Evolutionary conservation across 2,888 invertebrate genomes (phyloP).

Genomic region (Xanthia togata): DNA sequence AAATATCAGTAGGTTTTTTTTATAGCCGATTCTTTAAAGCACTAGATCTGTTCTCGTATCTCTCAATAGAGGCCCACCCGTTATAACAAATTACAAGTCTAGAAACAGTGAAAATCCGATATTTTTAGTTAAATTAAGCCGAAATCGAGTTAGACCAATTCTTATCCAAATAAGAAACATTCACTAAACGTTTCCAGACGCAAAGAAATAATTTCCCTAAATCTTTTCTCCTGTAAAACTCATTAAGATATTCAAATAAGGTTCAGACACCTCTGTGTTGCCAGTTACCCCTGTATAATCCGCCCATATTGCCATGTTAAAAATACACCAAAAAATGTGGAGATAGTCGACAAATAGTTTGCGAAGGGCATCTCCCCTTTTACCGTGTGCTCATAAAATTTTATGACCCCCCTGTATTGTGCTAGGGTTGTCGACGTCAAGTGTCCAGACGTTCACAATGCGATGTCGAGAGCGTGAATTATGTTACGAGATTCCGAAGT

Average conservation of each 20-base stretch:
- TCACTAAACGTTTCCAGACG: conserved; percentile 35
- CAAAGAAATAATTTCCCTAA: conserved; percentile 30
- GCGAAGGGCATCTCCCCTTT: conserved; percentile 30
- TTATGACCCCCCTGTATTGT: conserved; percentile 39
- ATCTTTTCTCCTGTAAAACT: conserved; percentile 29
- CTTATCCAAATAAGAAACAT: conserved; percentile 13
- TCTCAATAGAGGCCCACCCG: no score
- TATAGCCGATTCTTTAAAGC: no score
- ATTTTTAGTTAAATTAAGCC: conserved; percentile 9
- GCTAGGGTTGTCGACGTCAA: conserved; percentile 55
- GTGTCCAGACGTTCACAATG: conserved; percentile 24
- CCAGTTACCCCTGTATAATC: conserved; percentile 47
- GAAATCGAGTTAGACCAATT: not conserved
- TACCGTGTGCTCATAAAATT: conserved; percentile 60
- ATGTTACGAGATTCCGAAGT: conserved; percentile 23
- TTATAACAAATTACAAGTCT: no score
- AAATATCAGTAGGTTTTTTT: no score
- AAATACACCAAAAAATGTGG: conserved; percentile 40
- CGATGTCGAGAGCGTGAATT: conserved; percentile 14
- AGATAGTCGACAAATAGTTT: conserved; percentile 56
- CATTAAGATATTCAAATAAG: conserved; percentile 55
- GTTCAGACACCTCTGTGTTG: conserved; percentile 43
- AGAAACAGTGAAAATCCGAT: not conserved
- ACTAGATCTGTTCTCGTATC: no score
- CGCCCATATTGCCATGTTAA: conserved; percentile 48